These are phyloP conservation scores for Cyprinodon diabolis DNA, from an alignment of 2,797 vertebrate genomes.

Conservation along the genomic window DNA sequence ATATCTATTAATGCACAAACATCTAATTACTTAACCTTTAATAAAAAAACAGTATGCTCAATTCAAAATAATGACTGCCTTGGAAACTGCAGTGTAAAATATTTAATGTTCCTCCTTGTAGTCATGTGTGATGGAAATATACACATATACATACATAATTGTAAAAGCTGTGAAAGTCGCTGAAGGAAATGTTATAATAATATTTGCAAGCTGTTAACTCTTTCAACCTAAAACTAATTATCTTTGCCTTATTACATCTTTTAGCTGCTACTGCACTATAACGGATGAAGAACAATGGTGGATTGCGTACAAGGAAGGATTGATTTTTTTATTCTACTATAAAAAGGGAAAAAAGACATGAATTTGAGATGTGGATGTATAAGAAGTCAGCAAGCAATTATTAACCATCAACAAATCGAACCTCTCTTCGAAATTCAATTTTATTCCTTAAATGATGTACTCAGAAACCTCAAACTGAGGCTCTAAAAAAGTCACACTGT, in stretches of 20 bases:
- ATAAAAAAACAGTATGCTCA: no score
- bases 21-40: no score
- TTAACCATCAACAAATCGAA: constrained; percentile 50
- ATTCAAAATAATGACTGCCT: neutral
- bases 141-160: neutral
- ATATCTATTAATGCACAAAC: no score
- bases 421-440: constrained; percentile 48
- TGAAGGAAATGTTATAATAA: neutral
- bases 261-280: neutral
- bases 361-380: constrained; percentile 38
- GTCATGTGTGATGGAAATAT: neutral
- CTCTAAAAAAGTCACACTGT: constrained; percentile 64
- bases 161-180: neutral
- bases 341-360: constrained; percentile 35
- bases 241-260: constrained; percentile 14
- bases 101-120: neutral
- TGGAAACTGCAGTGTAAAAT: neutral
- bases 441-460: constrained; percentile 65
- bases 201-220: neutral
- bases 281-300: neutral
- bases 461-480: constrained; percentile 63
- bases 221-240: neutral
- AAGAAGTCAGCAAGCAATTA: constrained; percentile 38
- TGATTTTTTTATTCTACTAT: constrained; percentile 29
- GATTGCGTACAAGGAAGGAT: constrained; percentile 18